Base-by-base conservation (phyloP, 2,797 vertebrate genomes). In the Mallotus villosus region DNA sequence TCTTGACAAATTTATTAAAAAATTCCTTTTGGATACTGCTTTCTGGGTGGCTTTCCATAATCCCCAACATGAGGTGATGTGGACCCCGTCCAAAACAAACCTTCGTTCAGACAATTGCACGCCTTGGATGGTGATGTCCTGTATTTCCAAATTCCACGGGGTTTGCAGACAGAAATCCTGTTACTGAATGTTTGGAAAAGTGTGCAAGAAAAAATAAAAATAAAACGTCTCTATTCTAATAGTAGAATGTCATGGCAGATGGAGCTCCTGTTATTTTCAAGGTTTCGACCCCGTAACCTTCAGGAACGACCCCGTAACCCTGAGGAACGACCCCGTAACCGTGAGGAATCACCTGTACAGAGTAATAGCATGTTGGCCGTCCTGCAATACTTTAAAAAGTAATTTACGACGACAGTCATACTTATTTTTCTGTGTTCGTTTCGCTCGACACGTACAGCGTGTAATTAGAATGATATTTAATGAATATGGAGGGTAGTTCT, bases 51-150 rank as follows among this genome's bases (percentile, higher is more conserved):
- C 74, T 88, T 80, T 78, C 76, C 77, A 59, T 89, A 88, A 91
- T 90, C 89, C 87, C 82, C 57, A 85, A 85, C 89, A 89, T 90
- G 90, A 90, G 89, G 86, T 76, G 87, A 88, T 83, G 84, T 93
- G 92, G 91, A 89, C 68, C 14, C 1, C 1, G 49, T 85, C 90
- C 91, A 90, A 89, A 72, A 84, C 73, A 91, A 90, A 91, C 87
- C 70, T 75, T 80, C 67, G 77, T 78, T 82, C 81, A 87, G 86
- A 90, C 88, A 87, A 85, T 75, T 70, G 79, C 81, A 74, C 70
- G 68, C 83, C 81, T 79, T 22, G 78, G 81, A 85, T 74, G 86
- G 87, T 81, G 85, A 85, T 75, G 86, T 86, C 82, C 79, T 71
- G 76, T 74, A 68, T 78, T n/a, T 78, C 63, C 75, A 73, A 73